phyloP scores from a whole-genome alignment of 2,113 vertebrate genomes.

The Spea bombifrons region DNA sequence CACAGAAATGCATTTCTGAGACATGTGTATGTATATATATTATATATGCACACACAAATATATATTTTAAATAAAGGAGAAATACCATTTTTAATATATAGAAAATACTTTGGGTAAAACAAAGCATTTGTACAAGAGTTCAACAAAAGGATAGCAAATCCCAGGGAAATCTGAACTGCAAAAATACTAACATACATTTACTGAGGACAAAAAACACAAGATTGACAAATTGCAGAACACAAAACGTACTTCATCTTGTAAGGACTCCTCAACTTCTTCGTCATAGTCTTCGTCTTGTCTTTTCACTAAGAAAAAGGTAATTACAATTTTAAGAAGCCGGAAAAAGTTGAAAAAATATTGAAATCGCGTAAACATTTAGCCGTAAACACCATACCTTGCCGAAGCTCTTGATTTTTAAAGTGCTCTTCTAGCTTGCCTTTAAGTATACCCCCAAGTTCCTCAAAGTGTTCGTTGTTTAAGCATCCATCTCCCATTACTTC shows the following conservation, averaged over 20 bases:
- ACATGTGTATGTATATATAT: too few relatives aligned
- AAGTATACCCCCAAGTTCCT: conserved; percentile 91
- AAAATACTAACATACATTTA: neutral
- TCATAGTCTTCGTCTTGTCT: conserved; percentile 98
- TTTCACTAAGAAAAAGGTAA: conserved; percentile 75
- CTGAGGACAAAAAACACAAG: too few relatives aligned
- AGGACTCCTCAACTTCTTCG: conserved; percentile 92
- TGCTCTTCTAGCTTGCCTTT: conserved; percentile 96
- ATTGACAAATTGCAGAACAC: neutral
- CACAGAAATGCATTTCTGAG: too few relatives aligned
- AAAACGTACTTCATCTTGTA: conserved; percentile 88
- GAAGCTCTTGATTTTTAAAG: conserved; percentile 96
- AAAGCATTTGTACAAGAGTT: too few relatives aligned
- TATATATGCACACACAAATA: too few relatives aligned
- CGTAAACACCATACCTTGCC: conserved; percentile 74
- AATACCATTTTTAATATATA: too few relatives aligned
- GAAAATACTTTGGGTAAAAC: too few relatives aligned
- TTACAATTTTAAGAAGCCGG: too few relatives aligned
- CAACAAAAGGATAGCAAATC: neutral
- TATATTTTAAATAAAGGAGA: too few relatives aligned
- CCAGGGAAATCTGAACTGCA: neutral
- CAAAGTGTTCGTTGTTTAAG: conserved; percentile 93
- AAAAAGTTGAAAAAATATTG: too few relatives aligned
- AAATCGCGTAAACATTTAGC: neutral
- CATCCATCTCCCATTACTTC: conserved; percentile 98